Evolutionary conservation across 2,888 invertebrate genomes (phyloP).

Genomic region (Himalopsyche anomala): DNA sequence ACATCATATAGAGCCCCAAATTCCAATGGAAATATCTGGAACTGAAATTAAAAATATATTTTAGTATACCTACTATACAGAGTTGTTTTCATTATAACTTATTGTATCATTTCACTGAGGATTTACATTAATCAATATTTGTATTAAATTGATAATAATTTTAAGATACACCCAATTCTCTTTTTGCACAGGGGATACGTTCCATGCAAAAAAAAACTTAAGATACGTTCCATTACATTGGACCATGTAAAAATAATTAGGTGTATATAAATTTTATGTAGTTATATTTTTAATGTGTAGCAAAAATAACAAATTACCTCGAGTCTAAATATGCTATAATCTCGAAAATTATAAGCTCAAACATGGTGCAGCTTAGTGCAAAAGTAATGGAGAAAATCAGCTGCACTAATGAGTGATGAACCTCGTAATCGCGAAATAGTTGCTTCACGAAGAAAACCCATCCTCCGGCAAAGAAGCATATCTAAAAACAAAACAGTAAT

Average conservation of each 20-base stretch:
- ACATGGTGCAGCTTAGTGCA: conserved; percentile 98
- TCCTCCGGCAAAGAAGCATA: conserved; percentile 95
- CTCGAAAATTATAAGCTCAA: conserved; percentile 99
- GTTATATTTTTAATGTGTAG: no score
- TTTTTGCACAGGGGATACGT: no score
- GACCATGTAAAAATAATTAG: no score
- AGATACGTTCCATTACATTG: no score
- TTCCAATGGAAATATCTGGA: conserved; percentile 98
- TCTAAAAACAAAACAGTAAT: conserved; percentile 76
- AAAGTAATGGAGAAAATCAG: conserved; percentile 97
- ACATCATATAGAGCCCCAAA: conserved; percentile 90
- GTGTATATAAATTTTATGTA: no score
- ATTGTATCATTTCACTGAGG: no score
- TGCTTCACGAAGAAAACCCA: conserved; percentile 99
- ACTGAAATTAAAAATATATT: conserved; percentile 74
- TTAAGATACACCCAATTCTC: no score
- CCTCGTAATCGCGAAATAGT: conserved; percentile 97
- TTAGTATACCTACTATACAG: no score
- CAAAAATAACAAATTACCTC: conserved; percentile 78
- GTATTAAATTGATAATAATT: no score
- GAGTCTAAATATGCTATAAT: conserved; percentile 95
- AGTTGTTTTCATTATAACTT: no score
- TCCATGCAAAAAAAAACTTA: no score
- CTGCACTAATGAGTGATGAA: conserved; percentile 95
- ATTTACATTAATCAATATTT: no score